Conservation (phyloP, 2,113 vertebrate genomes). For the Mustelus asterias region DNA sequence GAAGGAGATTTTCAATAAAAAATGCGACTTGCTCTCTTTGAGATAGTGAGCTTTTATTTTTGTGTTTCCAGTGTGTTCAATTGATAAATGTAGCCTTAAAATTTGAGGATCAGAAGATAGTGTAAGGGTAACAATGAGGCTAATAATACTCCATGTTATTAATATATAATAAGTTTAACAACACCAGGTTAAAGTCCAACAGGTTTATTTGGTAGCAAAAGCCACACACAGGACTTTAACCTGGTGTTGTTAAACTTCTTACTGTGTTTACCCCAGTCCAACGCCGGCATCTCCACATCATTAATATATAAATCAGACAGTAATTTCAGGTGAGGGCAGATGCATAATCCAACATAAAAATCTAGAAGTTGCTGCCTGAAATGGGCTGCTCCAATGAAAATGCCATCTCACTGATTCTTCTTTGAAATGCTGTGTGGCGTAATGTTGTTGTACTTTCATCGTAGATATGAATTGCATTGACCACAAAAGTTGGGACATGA, state of each 20-base stretch:
- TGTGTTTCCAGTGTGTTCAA: not conserved
- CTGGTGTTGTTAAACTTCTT: too few relatives aligned
- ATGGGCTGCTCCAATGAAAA: not conserved
- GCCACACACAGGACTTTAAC: too few relatives aligned
- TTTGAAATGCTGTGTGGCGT: not conserved
- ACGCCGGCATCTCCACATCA: too few relatives aligned
- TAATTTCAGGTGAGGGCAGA: not conserved
- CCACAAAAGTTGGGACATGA: not conserved
- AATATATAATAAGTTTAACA: too few relatives aligned
- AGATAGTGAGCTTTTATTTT: not conserved
- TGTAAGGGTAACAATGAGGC: not conserved
- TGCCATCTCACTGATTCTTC: not conserved
- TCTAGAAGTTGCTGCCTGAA: not conserved
- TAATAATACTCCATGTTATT: not conserved
- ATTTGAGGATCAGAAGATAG: not conserved
- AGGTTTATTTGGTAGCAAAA: too few relatives aligned
- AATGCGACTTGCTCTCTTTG: not conserved
- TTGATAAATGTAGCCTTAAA: not conserved
- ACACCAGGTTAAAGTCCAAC: too few relatives aligned
- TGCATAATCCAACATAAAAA: not conserved
- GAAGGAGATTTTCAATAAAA: not conserved
- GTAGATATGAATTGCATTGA: not conserved
- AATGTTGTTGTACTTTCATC: not conserved
- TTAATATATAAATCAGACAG: not conserved
- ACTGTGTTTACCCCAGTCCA: too few relatives aligned